A percentile compares a stretch with the other conserved stretches of the same genome.
These are phyloP conservation scores for Astur gentilis DNA, from an alignment of 2,113 vertebrate genomes.

Conservation along the genomic window DNA sequence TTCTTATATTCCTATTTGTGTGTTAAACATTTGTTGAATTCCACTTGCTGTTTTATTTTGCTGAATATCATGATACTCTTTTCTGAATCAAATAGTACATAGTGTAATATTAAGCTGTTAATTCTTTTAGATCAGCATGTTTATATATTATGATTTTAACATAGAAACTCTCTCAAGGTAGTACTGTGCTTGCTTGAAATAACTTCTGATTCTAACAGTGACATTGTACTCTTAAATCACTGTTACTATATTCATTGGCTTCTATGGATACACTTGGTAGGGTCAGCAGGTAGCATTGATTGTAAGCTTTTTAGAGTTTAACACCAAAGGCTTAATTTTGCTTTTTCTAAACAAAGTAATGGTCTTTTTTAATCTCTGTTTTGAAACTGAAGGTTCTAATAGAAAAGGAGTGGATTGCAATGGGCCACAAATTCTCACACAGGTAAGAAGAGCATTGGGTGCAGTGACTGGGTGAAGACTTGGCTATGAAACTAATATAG, in stretches of 20 bases:
- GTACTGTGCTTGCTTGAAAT: not conserved
- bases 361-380: not conserved
- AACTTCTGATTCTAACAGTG: not conserved
- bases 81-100: not conserved
- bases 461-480: not conserved
- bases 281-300: not conserved
- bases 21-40: not conserved
- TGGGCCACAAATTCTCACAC: constrained; percentile 82
- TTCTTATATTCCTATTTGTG: not conserved
- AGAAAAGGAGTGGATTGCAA: constrained; percentile 81
- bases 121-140: not conserved
- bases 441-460: constrained; percentile 56
- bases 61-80: not conserved
- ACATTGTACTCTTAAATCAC: not conserved
- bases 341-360: not conserved
- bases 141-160: not conserved
- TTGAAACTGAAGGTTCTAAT: constrained; percentile 71
- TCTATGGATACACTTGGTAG: not conserved
- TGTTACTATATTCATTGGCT: not conserved
- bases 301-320: not conserved
- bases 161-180: not conserved
- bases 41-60: not conserved
- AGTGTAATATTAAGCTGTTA: not conserved
- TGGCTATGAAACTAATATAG: not conserved
- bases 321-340: not conserved